phyloP scores from a whole-genome alignment of 2,888 invertebrate species.

The Oscheius sp. region DNA sequence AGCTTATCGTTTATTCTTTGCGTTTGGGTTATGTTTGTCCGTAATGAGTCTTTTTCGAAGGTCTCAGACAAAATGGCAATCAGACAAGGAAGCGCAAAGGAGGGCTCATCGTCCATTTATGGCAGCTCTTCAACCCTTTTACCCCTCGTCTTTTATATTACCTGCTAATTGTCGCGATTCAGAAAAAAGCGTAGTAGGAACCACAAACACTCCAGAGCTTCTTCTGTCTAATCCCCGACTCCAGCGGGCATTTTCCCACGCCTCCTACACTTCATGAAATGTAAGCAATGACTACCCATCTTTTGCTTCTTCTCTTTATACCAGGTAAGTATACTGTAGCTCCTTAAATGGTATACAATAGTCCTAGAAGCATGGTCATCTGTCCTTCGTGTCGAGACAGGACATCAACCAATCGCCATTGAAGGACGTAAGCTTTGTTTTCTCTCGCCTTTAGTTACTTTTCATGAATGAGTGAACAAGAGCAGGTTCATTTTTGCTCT shows the following conservation, averaged over 20 bases:
- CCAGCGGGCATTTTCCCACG: constrained; percentile 30
- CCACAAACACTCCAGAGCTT: constrained; percentile 6
- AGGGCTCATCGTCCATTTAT: constrained; percentile 6
- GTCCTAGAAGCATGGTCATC: constrained; percentile 31
- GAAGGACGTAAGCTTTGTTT: constrained; percentile 44
- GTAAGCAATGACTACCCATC: constrained; percentile 26
- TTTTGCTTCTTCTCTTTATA: constrained; percentile 20
- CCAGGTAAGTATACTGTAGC: constrained; percentile 11
- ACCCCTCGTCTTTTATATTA: neutral
- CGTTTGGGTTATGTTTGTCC: neutral
- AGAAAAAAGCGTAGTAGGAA: neutral
- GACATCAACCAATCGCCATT: constrained; percentile 55
- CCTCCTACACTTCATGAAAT: constrained; percentile 23
- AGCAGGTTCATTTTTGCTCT: too few species aligned
- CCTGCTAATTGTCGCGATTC: too few species aligned
- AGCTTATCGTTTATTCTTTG: neutral
- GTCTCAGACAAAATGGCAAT: constrained; percentile 19
- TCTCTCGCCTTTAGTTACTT: neutral
- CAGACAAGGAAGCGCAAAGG: constrained; percentile 18
- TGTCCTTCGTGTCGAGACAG: constrained; percentile 54
- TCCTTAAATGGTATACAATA: neutral
- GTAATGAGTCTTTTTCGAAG: neutral
- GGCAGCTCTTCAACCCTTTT: neutral
- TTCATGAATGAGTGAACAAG: neutral
- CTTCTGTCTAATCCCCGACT: constrained; percentile 27